Evolutionary conservation across 2,113 vertebrate genomes (phyloP).

Genomic region (Maccullochella peelii): DNA sequence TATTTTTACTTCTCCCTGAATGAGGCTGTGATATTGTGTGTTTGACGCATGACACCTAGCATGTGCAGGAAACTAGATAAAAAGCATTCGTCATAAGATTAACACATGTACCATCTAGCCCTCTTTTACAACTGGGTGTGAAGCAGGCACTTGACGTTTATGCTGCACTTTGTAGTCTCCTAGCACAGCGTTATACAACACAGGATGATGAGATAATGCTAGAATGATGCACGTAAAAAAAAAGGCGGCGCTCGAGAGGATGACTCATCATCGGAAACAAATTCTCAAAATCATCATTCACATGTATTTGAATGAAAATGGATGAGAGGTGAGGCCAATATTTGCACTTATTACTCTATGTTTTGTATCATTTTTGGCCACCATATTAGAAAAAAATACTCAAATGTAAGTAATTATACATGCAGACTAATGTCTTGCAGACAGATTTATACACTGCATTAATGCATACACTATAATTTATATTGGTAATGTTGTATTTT

Average conservation of each 20-base stretch:
- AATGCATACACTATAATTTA: no score
- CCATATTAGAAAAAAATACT: not conserved
- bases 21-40: not conserved
- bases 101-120: constrained; percentile 3
- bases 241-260: constrained; percentile 24
- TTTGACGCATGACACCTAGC: constrained; percentile 10
- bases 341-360: not conserved
- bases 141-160: constrained; percentile 27
- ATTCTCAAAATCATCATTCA: constrained; percentile 40
- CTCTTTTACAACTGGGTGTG: constrained; percentile 25
- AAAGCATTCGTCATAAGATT: constrained; percentile 28
- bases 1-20: not conserved
- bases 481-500: not conserved
- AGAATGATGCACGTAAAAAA: constrained; percentile 53
- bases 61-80: constrained; percentile 1
- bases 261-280: constrained; percentile 48
- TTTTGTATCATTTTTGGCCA: not conserved
- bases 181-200: constrained; percentile 42
- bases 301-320: constrained; percentile 15
- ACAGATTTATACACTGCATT: not conserved
- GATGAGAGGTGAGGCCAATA: constrained; percentile 11
- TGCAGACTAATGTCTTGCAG: not conserved
- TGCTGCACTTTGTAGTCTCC: constrained; percentile 50
- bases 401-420: not conserved
- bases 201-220: constrained; percentile 43